Conservation (phyloP, 2,113 vertebrate species). For the Myiopsitta monachus region DNA sequence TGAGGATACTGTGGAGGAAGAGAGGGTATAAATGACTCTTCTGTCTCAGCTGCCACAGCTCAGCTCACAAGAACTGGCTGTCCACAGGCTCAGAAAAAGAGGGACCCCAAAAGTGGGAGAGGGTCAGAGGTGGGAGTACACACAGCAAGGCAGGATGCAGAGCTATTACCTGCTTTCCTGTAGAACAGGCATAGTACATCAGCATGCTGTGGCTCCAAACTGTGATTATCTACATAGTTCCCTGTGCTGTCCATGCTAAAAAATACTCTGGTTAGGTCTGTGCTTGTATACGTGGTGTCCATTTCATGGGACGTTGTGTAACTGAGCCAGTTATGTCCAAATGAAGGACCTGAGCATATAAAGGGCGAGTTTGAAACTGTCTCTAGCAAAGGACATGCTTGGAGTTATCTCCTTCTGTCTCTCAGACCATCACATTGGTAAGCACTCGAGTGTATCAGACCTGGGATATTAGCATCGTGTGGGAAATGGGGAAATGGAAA, state of each 20-base stretch:
- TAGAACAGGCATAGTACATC: neutral
- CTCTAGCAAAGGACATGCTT: neutral
- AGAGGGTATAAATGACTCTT: neutral
- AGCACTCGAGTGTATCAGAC: too few species aligned
- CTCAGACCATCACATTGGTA: neutral
- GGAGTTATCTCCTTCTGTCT: neutral
- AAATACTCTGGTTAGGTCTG: neutral
- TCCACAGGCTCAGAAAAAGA: neutral
- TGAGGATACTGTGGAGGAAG: neutral
- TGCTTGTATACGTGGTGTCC: rapidly evolving
- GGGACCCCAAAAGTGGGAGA: neutral
- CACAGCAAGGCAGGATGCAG: neutral
- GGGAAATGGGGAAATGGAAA: neutral
- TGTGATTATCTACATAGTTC: neutral
- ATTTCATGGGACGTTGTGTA: neutral
- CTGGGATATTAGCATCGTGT: neutral
- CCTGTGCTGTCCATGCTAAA: neutral
- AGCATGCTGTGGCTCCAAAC: neutral
- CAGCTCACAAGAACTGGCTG: neutral
- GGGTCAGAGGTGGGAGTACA: neutral
- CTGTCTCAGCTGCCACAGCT: neutral
- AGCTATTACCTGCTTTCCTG: neutral
- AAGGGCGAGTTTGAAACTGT: neutral
- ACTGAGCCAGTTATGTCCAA: neutral
- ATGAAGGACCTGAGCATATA: rapidly evolving